Base-by-base conservation (phyloP, 2,113 vertebrate genomes). In the Choloepus hoffmanni region DNA sequence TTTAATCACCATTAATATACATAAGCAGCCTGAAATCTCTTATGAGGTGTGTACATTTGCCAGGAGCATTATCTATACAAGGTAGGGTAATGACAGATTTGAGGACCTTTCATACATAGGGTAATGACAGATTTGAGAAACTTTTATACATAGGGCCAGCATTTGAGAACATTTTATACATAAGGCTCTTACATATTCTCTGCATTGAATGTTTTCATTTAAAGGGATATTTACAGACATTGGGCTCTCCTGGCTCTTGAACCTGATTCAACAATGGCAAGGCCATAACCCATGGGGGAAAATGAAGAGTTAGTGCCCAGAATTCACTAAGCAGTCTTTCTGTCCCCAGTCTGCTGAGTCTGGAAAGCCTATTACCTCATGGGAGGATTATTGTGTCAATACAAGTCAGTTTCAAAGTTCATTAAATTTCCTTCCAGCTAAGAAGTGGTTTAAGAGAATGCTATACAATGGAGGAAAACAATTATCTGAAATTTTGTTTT, bases 381-480 rank as follows among this genome's bases (percentile, higher is more conserved):
- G 23, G 43, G 58, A 33, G 24, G 12, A 68, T 94, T 67, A 50
- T 3, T 81, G 58, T 74, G 65, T 87, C 76, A n/a, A 14, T 24
- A 70, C n/a, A 87, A 87, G 77, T 79, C 26, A 43, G 74, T 4
- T 96, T 85, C 77, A 85, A 65, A 85, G 78, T 84, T 74, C 16
- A 79, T 33, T 79, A 11, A 43, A 10, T 90, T 53, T 45, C 11
- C 24, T 94, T 36, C 58, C 21, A 79, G 13, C 5, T 85, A 30
- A 68, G 1, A 6, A 78, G 48, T 53, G 6, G 30, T 83, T 94
- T 68, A 68, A 88, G 87, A 4, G 50, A 79, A 92, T 33, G 1
- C 7, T 36, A 16, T 12, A 55, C 24, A n/a, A 4, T 73, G 63
- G 9, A 90, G 40, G 45, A 90, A 91, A 67, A 26, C 15, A 8